Evolutionary conservation across 2,888 invertebrate species (phyloP).

Genomic region (Pseudanteris insignis): DNA sequence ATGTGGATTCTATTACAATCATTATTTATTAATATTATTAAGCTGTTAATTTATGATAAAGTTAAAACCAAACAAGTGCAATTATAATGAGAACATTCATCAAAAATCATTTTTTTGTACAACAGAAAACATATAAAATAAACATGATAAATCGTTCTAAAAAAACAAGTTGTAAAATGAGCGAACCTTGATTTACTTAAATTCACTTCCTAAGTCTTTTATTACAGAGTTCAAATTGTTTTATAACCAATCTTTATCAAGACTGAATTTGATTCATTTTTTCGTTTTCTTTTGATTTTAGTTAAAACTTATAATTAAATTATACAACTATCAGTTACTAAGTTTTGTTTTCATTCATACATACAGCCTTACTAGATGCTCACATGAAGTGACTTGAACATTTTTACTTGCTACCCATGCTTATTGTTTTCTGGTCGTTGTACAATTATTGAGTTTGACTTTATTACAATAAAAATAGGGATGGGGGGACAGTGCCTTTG

Average conservation of each 20-base stretch:
- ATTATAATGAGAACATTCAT: slow-evolving; percentile 10
- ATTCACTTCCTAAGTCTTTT: neutral
- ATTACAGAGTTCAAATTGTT: neutral
- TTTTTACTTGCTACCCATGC: slow-evolving; percentile 39
- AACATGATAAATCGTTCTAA: slow-evolving; percentile 1
- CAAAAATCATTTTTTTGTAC: neutral
- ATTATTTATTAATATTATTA: neutral
- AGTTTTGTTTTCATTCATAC: neutral
- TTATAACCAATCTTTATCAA: slow-evolving; percentile 8
- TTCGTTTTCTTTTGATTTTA: slow-evolving; percentile 1
- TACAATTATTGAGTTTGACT: slow-evolving; percentile 23
- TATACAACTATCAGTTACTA: too few relatives aligned
- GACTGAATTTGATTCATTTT: slow-evolving; percentile 28
- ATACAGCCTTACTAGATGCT: too few relatives aligned
- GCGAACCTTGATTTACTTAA: slow-evolving; percentile 25
- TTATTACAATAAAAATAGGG: slow-evolving; percentile 19
- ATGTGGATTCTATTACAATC: too few relatives aligned
- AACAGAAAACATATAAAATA: slow-evolving; percentile 1
- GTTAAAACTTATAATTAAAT: neutral
- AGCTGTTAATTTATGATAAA: slow-evolving; percentile 5
- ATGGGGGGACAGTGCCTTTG: slow-evolving; percentile 34
- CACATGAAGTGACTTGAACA: slow-evolving; percentile 20
- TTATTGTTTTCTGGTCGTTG: slow-evolving; percentile 32
- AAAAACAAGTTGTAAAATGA: slow-evolving; percentile 21
- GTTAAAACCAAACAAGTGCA: slow-evolving; percentile 23